Base-by-base conservation (phyloP, 2,113 vertebrate species). In the Mionectes macconnelli region DNA sequence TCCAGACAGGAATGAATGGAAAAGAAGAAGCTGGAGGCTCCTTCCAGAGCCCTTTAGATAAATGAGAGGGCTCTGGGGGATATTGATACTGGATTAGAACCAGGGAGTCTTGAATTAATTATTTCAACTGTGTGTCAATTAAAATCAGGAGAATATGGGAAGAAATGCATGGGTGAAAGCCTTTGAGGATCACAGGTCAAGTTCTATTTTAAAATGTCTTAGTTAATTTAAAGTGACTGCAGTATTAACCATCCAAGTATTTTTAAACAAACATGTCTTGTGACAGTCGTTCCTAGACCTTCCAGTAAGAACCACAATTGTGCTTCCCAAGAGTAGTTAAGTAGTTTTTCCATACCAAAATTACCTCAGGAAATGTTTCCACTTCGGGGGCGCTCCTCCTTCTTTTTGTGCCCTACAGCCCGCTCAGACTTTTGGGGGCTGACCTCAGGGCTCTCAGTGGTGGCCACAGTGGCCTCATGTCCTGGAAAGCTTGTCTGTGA, bases 21-120 rank as follows among this genome's bases (percentile, higher is more conserved):
- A 64, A 81, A 87, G 52, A 79, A 60, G 64, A 28, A 92, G 50
- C 56, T 82, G 73, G 49, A 94, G 69, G 39, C 33, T 89, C 79
- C 14, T 91, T 93, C 63, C 74, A 83, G 81, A 84, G 55, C 55
- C 67, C 20, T 62, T 57, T 49, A 80, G 73, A 92, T 79, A 72
- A 76, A 37, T 55, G 37, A 67, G 62, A 64, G 30, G 12, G 42
- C 67, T 88, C 75, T 55, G n/a, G 47, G 57, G 45, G 3, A 53
- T 74, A 37, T 33, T 60, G 77, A 37, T 53, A 45, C 4, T 83
- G 57, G 31, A 77, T 74, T 87, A 83, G 72, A 87, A 85, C 55
- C 60, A 88, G 67, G 21, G 64, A 55, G 22, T 74, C 79, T 90
- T 93, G 76, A 94, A 96, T 33, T 85, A 66, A 87, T 93, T 77